Base-by-base conservation (phyloP, 2,888 invertebrate species). In the Hirtodrosophila cameraria region DNA sequence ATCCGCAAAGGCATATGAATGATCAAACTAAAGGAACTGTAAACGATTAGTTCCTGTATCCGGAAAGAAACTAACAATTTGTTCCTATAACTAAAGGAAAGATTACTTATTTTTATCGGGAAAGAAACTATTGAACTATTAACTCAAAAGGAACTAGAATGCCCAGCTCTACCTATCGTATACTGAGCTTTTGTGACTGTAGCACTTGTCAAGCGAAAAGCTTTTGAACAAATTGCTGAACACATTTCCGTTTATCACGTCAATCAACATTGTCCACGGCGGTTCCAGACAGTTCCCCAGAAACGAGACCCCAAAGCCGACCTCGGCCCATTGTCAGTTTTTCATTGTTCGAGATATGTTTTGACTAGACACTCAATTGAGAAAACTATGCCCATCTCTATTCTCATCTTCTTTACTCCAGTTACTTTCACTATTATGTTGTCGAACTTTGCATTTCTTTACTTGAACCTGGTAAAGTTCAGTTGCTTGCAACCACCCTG, bases 341-440 rank as follows among this genome's bases (percentile, higher is more conserved):
- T 49, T 16, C 46, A 72, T 72, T 66, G 57, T 50, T 53, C 39
- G 38, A 41, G 55, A 42, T 39, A 48, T 52, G 48, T 42, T 65
- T 45, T 49, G 61, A 54, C 70, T 58, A 61, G 67, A 66, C 61
- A 46, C 30, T 28, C 50, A 60, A 68, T 68, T 69, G 23, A 60
- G 30, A n/a, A n/a, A n/a, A n/a, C n/a, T 16, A 3, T 28, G 36
- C 38, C 31, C 16, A 33, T 48, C 36, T 48, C 36, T n/a, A 49
- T 46, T 62, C 60, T 27, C 42, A 48, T 25, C 27, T 50, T n/a
- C n/a, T n/a, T n/a, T n/a, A n/a, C n/a, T n/a, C n/a, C n/a, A 60
- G 31, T 57, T 52, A 23, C 12, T 53, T 58, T 28, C 13, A 46
- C 23, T 35, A 42, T 16, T 12, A 27, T 20, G 9, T 30, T 48